Evolutionary conservation across 2,113 vertebrate species (phyloP), one percentile per base, ranked within the genome.

Genomic region (Geococcyx californianus): DNA sequence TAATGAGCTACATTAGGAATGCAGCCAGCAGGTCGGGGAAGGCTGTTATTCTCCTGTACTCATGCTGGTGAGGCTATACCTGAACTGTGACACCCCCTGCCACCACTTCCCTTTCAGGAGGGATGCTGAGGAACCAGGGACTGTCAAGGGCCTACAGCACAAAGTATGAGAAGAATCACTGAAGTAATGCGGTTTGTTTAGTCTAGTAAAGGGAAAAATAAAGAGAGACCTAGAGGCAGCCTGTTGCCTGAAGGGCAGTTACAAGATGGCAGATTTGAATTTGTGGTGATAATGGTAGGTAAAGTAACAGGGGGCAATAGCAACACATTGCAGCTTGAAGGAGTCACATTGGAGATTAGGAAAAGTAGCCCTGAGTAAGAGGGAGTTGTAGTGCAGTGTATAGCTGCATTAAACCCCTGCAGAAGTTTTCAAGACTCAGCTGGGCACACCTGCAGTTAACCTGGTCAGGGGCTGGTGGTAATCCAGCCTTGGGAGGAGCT

Each of bases 1-100:
- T 45, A 8, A 29, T 6, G 6, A 58, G 25, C n/a, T n/a, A 13
- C 1, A 0, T 45, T 49, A 33, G 51, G n/a, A 72, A 7, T 3
- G 1, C 0, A 1, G 44, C 54, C 74, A 83, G 49, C 34, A 29
- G 28, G 33, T 60, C 13, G 16, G 28, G 44, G 31, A 73, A 33
- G 2, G 25, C 59, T 76, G 14, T 40, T 63, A 6, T 18, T 45
- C 16, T 70, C 9, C 33, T 31, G 11, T 49, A 6, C 34, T n/a
- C 0, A 1, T 3, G 0, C 38, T 66, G 58, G 6, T 33, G 34
- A 70, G 77, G n/a, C 51, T 11, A 4, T 40, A 33, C 18, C 13
- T 87, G 52, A 29, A 5, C 60, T 82, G 40, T 3, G 1, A 10
- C 16, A 49, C 6, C 10, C 3, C 2, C 24, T 88, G 24, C 16